Evolutionary conservation across 2,113 vertebrate genomes (phyloP), one percentile per base, ranked within the genome.

Genomic region (Nesoenas mayeri): DNA sequence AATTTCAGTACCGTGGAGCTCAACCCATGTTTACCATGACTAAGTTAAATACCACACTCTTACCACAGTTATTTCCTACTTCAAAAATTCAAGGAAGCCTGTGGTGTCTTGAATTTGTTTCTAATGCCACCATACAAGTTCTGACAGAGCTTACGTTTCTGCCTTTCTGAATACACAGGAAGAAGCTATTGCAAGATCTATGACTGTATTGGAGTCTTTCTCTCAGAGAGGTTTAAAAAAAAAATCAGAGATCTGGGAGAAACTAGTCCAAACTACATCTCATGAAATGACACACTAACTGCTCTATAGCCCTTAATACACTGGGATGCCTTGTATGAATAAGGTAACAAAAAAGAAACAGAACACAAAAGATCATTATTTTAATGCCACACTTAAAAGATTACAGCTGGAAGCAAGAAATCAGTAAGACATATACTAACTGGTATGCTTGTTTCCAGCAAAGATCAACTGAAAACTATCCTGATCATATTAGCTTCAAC

Each of bases 61-160:
- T 40, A 77, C 78, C 91, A 65, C 79, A 91, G 84, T 69, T 85
- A 91, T 61, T 91, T 96, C 88, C 91, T 72, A 71, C 47, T 94
- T 84, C n/a, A 57, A 81, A 85, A 93, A 67, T 22, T 57, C 73
- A 89, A 75, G 66, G 70, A 87, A 91, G 54, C 42, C 89, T 89
- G 89, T 50, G 65, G 73, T 72, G 72, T 65, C 77, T 89, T 79
- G 51, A 84, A 61, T n/a, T 92, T 94, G 50, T 83, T 78, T 80
- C 79, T 80, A 66, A 58, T 51, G 42, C 60, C 69, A 81, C 53
- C 38, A 6, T 21, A 26, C 65, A 65, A 86, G 85, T 93, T 84
- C 53, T 51, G 60, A 84, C 72, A 93, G 22, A 85, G 25, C 17
- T 73, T 42, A 29, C 10, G 5, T 32, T 88, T 50, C 86, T 50